A percentile compares a stretch with the other conserved stretches of the same genome.
Conservation (phyloP, 2,888 invertebrate genomes). For the Drosophila anomelani region DNA sequence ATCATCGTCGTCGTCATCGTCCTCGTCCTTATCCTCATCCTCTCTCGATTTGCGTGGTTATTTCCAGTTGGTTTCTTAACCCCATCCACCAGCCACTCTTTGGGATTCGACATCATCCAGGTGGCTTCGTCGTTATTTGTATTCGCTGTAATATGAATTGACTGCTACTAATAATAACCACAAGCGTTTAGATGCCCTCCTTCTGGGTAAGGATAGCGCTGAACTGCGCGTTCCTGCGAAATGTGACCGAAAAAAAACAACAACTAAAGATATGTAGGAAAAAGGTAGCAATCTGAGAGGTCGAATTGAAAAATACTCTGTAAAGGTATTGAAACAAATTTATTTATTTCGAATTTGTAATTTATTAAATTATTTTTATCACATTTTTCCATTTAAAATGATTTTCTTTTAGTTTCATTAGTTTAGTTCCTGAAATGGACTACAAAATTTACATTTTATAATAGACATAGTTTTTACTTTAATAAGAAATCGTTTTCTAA, state of each 20-base stretch:
- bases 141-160: conserved; percentile 78
- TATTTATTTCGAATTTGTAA: not conserved
- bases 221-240: conserved; percentile 24
- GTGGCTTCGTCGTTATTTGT: conserved; percentile 68
- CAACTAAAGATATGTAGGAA: not conserved
- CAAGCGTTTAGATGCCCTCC: conserved; percentile 53
- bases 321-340: not conserved
- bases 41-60: conserved; percentile 2
- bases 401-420: not conserved
- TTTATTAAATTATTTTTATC: not conserved
- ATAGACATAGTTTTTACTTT: not conserved
- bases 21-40: not conserved
- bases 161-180: conserved; percentile 76
- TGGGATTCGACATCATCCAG: conserved; percentile 42
- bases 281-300: accelerated
- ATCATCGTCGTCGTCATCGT: conserved; percentile 21
- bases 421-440: not conserved
- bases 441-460: not conserved
- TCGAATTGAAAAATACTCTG: conserved; percentile 1
- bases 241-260: conserved; percentile 26
- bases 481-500: not conserved
- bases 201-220: conserved; percentile 29
- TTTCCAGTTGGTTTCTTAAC: conserved; percentile 1
- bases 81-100: conserved; percentile 11
- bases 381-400: too few relatives aligned